Conservation (phyloP, 2,113 vertebrate species). For the Tringa solitaria region DNA sequence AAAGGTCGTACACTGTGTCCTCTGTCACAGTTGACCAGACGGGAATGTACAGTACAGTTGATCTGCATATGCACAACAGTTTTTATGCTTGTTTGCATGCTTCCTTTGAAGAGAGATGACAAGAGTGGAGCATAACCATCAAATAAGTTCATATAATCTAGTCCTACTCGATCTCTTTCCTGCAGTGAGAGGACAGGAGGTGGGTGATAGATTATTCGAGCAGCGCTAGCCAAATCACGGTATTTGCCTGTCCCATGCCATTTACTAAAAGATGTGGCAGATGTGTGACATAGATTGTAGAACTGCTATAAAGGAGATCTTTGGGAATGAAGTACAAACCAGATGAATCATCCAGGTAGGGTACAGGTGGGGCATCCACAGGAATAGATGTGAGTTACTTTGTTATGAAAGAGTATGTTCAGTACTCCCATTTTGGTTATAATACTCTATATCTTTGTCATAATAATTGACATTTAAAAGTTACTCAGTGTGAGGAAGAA, state of each 20-base stretch:
- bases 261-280: background rate
- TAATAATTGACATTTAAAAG: background rate
- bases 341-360: background rate
- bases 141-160: background rate
- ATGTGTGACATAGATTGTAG: background rate
- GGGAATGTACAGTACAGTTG: background rate
- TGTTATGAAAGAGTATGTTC: background rate
- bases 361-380: background rate
- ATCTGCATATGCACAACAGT: background rate
- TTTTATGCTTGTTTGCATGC: slow-evolving; percentile 10
- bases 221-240: background rate
- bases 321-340: background rate
- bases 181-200: background rate
- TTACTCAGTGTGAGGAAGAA: background rate
- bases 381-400: background rate
- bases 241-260: background rate
- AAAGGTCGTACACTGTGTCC: background rate
- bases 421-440: background rate
- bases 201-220: background rate
- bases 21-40: background rate
- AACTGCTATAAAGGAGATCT: background rate
- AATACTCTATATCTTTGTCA: background rate
- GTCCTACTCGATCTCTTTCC: background rate
- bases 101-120: background rate
- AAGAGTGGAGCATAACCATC: background rate